Base-by-base conservation (phyloP, 2,797 vertebrate species). In the Perodicticus potto region DNA sequence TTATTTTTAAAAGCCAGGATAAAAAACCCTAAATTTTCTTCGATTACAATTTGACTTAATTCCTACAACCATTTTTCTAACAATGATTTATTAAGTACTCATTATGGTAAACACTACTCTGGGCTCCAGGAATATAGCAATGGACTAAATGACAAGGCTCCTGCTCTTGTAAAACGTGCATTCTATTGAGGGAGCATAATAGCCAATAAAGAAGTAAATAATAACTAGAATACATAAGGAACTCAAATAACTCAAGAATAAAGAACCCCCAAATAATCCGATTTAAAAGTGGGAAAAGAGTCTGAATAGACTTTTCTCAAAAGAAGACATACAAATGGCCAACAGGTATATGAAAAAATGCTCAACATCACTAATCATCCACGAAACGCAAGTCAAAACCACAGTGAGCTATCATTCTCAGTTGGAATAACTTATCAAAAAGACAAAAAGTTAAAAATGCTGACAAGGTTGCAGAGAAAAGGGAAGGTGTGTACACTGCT, bases 1-100 rank as follows among this genome's bases (percentile, higher is more conserved):
- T 87, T 74, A 74, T 84, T 85, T 72, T 22, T n/a, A 77, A 95
- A 93, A 95, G 25, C 10, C 55, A 86, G 23, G 1, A 91, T 12
- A 57, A 77, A 87, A 93, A 55, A 49, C 1, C 1, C 14, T 72
- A 55, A 81, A 73, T 76, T 67, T 93, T 16, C 29, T 86, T 78
- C 77, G 23, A 73, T 67, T 61, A 72, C 81, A 81, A 73, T 67
- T 57, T 81, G 29, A n/a, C 74, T 96, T 78, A 73, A 23, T 91
- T 32, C 20, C 10, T 92, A 43, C 7, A 65, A 81, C 76, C 37
- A 77, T 77, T 85, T n/a, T 94, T 65, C 86, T 89, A 70, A 63
- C 27, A 94, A 74, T 65, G 69, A 45, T 70, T 70, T 91, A 55
- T 65, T 32, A 45, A 94, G 37, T 12, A 55, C n/a, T 65, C 11